Evolutionary conservation across 37 sponge, comb jelly and placozoan species (phyloP).

Genomic region (Axinella damicornis): DNA sequence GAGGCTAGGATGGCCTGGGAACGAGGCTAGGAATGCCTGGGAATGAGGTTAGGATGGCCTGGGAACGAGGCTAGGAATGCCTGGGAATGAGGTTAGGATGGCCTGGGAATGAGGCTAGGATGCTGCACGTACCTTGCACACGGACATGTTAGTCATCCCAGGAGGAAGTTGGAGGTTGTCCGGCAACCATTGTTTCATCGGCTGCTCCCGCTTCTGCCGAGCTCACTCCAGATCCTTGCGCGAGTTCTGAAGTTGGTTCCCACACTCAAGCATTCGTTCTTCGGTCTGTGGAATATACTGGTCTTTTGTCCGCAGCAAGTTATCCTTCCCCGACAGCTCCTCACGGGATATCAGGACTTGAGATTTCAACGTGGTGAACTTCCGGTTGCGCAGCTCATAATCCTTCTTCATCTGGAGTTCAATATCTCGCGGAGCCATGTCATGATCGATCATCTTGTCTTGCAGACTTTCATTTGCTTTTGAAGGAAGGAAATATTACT

Average conservation of each 20-base stretch:
- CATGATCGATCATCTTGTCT: conserved; percentile 60
- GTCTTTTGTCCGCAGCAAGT: conserved; percentile 15
- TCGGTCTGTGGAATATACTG: conserved; percentile 53
- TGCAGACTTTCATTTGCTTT: conserved; percentile 27
- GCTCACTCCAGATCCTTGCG: conserved; percentile 47
- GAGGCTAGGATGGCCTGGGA: no score
- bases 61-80: no score
- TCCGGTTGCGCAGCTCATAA: conserved; percentile 43
- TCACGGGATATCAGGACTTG: conserved; percentile 43
- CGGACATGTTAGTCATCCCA: conserved; percentile 1
- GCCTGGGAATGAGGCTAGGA: no score
- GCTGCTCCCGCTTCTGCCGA: conserved; percentile 25
- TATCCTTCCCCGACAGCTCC: conserved; percentile 18
- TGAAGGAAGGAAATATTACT: no score
- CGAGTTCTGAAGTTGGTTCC: conserved; percentile 17
- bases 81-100: no score
- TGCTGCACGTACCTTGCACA: no score
- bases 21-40: no score
- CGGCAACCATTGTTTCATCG: conserved; percentile 32
- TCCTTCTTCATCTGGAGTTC: conserved; percentile 61
- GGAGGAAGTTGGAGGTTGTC: conserved; percentile 17
- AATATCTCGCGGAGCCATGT: conserved; percentile 60
- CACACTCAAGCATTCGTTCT: conserved; percentile 8
- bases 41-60: no score
- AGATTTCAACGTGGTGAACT: conserved; percentile 22